Conservation (phyloP, 2,888 invertebrate species). For the Leptinotarsa tumamoca region DNA sequence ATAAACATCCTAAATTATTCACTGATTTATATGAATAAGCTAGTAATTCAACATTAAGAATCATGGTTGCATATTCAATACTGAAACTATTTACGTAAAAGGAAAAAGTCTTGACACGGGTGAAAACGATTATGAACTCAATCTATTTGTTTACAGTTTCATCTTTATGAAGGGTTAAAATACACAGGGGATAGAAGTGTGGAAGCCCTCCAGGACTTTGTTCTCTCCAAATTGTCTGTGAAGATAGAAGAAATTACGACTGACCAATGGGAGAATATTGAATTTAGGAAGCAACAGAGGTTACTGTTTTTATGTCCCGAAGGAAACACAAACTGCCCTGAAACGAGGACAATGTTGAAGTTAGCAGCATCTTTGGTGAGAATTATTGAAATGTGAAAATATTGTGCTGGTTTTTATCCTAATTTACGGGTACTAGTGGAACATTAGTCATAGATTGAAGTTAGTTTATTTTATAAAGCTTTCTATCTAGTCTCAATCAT, state of each 20-base stretch:
- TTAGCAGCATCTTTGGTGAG: conserved; percentile 80
- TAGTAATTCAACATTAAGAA: too few species aligned
- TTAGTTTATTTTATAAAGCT: too few species aligned
- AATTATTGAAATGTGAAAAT: neutral
- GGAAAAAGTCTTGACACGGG: too few species aligned
- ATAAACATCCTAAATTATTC: too few species aligned
- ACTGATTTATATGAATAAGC: too few species aligned
- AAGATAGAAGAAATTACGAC: conserved; percentile 64
- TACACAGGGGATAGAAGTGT: conserved; percentile 73
- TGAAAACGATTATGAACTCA: neutral
- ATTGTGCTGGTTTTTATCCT: neutral
- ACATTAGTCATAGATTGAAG: too few species aligned
- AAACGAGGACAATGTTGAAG: conserved; percentile 71
- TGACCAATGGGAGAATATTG: conserved; percentile 63
- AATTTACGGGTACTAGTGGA: too few species aligned
- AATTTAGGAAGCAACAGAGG: conserved; percentile 66
- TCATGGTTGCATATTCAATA: too few species aligned
- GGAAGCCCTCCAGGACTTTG: conserved; percentile 73
- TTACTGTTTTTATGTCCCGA: conserved; percentile 72
- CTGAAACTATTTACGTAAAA: too few species aligned
- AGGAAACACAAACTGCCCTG: conserved; percentile 69
- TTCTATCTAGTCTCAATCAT: too few species aligned
- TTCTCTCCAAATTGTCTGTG: conserved; percentile 71
- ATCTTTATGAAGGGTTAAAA: conserved; percentile 70
- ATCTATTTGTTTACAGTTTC: conserved; percentile 64